Percentiles rank a stretch among this genome's conserved stretches.
Conservation (phyloP, 2,113 vertebrate species). For the Trichomycterus rosablanca region DNA sequence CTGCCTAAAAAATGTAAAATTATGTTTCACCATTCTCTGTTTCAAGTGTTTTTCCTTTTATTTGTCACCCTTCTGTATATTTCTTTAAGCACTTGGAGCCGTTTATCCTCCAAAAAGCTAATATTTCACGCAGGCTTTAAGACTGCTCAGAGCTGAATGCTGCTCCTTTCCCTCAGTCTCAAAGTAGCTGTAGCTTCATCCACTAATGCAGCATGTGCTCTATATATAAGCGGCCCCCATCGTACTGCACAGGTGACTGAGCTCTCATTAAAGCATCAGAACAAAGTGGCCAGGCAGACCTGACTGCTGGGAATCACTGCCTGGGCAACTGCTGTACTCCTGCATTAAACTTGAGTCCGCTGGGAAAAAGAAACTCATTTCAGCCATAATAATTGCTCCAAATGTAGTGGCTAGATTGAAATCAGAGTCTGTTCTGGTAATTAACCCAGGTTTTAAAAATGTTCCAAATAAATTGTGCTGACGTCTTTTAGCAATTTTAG, state of each 20-base stretch:
- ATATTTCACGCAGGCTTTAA: no score
- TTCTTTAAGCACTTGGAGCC: no score
- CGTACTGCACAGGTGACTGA: conserved; percentile 20
- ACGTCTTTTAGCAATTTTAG: no score
- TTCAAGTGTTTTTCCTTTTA: no score
- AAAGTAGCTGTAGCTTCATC: conserved; percentile 8
- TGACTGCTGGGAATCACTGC: conserved; percentile 11
- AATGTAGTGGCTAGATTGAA: conserved; percentile 2
- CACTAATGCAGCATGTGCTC: conserved; percentile 23
- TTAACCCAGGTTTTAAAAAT: background rate
- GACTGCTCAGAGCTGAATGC: background rate
- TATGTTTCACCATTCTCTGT: no score
- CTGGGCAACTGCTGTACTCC: background rate
- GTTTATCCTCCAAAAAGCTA: no score
- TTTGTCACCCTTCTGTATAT: no score
- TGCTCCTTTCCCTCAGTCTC: background rate
- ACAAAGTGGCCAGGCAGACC: conserved; percentile 14
- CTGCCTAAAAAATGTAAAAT: no score
- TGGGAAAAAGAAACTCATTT: background rate
- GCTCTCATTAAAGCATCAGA: conserved; percentile 37
- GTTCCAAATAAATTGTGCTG: conserved; percentile 5
- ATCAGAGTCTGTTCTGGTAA: background rate
- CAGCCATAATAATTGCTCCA: background rate
- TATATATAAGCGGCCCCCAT: background rate
- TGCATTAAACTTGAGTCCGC: background rate